Conservation (phyloP, 2,113 vertebrate species). For the Pterophyllum scalare region DNA sequence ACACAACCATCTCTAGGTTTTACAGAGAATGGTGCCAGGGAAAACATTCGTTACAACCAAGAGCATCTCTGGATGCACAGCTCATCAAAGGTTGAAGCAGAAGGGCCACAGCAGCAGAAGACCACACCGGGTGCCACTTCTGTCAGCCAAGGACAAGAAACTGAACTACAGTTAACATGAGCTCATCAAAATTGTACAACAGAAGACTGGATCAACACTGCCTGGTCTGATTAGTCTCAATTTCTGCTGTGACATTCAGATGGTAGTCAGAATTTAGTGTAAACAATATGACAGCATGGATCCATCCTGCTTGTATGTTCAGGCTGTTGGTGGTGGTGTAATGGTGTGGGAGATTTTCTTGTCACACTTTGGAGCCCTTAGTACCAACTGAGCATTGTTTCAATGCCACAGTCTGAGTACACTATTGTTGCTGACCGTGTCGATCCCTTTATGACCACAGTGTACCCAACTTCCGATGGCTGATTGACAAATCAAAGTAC, state of each 20-base stretch:
- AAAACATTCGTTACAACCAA: not conserved
- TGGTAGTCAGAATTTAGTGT: too few species aligned
- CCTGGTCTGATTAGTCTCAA: too few species aligned
- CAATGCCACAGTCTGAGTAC: not conserved
- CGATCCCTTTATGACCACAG: not conserved
- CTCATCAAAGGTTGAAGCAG: too few species aligned
- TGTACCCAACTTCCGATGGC: not conserved
- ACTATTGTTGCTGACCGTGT: not conserved
- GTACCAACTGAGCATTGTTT: not conserved
- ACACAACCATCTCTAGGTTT: not conserved
- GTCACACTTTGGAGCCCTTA: too few species aligned
- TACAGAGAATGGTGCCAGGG: too few species aligned
- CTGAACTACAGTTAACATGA: not conserved
- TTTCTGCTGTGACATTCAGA: too few species aligned
- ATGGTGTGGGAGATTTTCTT: not conserved
- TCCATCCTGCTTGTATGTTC: not conserved
- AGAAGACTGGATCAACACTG: too few species aligned
- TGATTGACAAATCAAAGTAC: not conserved
- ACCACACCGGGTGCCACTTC: too few species aligned
- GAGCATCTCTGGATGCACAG: not conserved
- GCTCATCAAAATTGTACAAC: not conserved
- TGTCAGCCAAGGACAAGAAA: not conserved
- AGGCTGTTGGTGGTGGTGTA: not conserved
- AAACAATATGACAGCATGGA: not conserved
- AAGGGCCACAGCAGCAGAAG: too few species aligned